A percentile compares a stretch with the other conserved stretches of the same genome.
These are phyloP conservation scores for Augochlorella aurata DNA, from an alignment of 2,888 invertebrate species.

Conservation along the genomic window DNA sequence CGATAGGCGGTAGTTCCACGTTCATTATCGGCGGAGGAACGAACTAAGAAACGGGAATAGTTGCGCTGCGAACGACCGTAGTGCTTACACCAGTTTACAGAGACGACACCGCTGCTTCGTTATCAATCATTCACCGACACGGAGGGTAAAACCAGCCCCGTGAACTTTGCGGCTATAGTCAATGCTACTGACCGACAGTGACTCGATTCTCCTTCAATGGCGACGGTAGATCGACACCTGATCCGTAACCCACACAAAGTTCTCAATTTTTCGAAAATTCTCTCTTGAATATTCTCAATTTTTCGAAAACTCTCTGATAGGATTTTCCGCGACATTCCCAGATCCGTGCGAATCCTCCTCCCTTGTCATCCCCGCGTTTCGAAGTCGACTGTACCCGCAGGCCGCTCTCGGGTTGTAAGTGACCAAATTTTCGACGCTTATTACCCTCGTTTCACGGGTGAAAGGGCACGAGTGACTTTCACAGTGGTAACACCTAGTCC, in stretches of 20 bases:
- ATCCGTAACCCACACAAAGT: not conserved
- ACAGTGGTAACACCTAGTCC: conserved; percentile 22
- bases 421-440: conserved; percentile 3
- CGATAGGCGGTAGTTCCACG: conserved; percentile 15
- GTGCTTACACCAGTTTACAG: conserved; percentile 47
- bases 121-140: conserved; percentile 60
- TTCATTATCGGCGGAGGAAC: conserved; percentile 14
- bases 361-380: not conserved
- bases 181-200: conserved; percentile 59
- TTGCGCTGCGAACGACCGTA: not conserved
- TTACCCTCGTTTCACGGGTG: conserved; percentile 5
- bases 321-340: too few species aligned
- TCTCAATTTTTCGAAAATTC: not conserved
- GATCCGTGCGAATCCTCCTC: not conserved
- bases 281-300: not conserved
- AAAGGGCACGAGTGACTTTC: not conserved
- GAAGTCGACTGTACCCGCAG: not conserved
- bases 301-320: too few species aligned
- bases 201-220: conserved; percentile 20
- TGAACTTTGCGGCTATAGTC: conserved; percentile 49
- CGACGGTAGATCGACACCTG: not conserved
- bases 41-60: not conserved
- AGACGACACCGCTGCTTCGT: conserved; percentile 38
- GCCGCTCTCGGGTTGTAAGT: not conserved
- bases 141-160: conserved; percentile 24